Base-by-base conservation (phyloP, 2,888 invertebrate species). In the Oxycera nigricornis region DNA sequence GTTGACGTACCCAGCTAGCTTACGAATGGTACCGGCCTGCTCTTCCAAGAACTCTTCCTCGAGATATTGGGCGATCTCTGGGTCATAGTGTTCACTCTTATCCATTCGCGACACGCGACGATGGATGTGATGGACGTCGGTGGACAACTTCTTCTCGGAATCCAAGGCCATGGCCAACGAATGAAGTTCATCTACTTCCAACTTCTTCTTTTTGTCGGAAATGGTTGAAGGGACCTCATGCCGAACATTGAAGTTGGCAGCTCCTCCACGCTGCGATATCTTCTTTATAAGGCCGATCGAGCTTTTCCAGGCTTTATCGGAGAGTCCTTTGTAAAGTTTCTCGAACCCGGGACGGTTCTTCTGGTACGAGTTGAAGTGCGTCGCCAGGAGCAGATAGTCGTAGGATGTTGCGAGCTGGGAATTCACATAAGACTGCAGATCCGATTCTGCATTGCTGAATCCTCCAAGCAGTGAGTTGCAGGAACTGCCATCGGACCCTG, bases 221-320 rank as follows among this genome's bases (percentile, higher is more conserved):
- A 79, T 62, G 24, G 78, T 65, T 70, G 78, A 75, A 72, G 81
- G 75, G 80, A 78, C 78, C 67, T 79, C 78, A 50, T 80, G 79
- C 4, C 76, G 76, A 67, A 83, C 82, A 78, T 85, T 85, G 79
- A 91, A 89, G 79, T 90, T 86, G 86, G 89, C 88, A 50, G 80
- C 81, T 78, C 90, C 88, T 83, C 94, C 94, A 80, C 95, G 91
- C 83, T 89, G 88, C 0, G 92, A 88, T 46, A 94, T 88, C 82
- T 92, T 92, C 82, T 94, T 92, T 79, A 94, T 92, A n/a, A 94
- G 80, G 9, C 91, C 90, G 79, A 94, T 90, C 35, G 90, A 88
- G 80, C 92, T 90, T 17, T 90, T 88, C 91, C 94, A 95, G 3
- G 91, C 87, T 11, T 89, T 86, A 79, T 95, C 94, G 0, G 94